Base-by-base conservation (phyloP, 2,797 vertebrate genomes). In the Tenualosa ilisha region DNA sequence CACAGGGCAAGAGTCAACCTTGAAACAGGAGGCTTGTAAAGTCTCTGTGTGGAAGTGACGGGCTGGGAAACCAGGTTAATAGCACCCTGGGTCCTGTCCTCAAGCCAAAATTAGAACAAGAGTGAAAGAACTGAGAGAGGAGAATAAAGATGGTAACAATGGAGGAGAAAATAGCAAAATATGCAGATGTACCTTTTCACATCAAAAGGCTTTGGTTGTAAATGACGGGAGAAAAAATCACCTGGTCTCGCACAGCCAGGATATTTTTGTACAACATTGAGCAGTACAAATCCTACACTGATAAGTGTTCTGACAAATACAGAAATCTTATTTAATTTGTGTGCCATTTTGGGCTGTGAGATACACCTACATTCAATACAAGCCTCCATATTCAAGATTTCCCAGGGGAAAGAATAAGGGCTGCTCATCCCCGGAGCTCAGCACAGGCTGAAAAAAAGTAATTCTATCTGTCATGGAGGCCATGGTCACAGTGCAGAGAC, bases 31-130 rank as follows among this genome's bases (percentile, higher is more conserved):
- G 54, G 72, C 68, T 63, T 63, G 3, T 5, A 63, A 63, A 59
- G 56, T 59, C 56, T 75, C 40, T 43, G 37, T 43, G 68, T 17
- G 37, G 12, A 17, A 79, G 72, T 37, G 72, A 22, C 72, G 26
- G 17, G 17, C 81, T 84, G 81, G 54, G 37, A 56, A 88, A 63
- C 40, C 81, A 65, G 87, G 83, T 87, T 88, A 87, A 88, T 86
- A 88, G 86, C 59, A 88, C 22, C 3, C 24, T 54, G 15, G 26
- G 83, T 31, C 51, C 40, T 72, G 65, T 72, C 68, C 68, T 72
- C 37, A 2, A 40, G 68, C 31, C 68, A 40, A 22, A 46, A 79
- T 79, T 79, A 79, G 72, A 46, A 22, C 17, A 22, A 20, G 40
- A 46, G 72, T 79, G 17, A n/a, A 79, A 46, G 72, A 79, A 37